Percentiles rank a stretch among this genome's conserved stretches.
Evolutionary conservation across 2,113 vertebrate species (phyloP).

Genomic region (Carassius carassius): DNA sequence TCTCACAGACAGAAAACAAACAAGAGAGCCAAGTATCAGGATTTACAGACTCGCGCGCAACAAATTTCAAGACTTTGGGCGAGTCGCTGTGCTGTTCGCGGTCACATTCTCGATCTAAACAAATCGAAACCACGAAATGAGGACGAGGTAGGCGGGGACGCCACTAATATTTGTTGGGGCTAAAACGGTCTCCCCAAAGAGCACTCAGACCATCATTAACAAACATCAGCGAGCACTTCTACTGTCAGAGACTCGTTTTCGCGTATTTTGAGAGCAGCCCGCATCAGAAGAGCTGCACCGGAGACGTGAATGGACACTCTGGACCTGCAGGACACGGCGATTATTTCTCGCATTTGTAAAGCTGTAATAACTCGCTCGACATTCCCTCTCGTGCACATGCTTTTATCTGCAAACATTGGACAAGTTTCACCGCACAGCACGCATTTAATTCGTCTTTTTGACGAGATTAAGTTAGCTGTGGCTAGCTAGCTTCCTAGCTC

Average conservation of each 20-base stretch:
- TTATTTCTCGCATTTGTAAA: slow-evolving; percentile 36
- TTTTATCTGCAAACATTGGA: background rate
- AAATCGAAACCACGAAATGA: slow-evolving; percentile 44
- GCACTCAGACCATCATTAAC: background rate
- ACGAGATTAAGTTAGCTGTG: slow-evolving; percentile 62
- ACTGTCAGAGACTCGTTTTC: background rate
- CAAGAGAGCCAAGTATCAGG: background rate
- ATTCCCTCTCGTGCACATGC: background rate
- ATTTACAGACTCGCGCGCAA: background rate
- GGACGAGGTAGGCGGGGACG: slow-evolving; percentile 54
- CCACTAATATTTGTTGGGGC: slow-evolving; percentile 36
- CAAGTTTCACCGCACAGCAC: background rate
- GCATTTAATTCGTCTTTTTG: slow-evolving; percentile 8
- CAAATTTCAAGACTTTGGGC: background rate
- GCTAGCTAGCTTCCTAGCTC: slow-evolving; percentile 73
- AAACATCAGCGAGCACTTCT: background rate
- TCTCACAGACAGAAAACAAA: background rate
- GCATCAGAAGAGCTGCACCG: background rate
- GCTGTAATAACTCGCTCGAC: slow-evolving; percentile 39
- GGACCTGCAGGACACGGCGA: slow-evolving; percentile 36
- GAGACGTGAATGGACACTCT: slow-evolving; percentile 17
- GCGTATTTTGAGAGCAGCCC: slow-evolving; percentile 8
- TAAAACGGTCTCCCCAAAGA: background rate
- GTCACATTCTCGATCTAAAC: slow-evolving; percentile 17
- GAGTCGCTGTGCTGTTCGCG: background rate